Base-by-base conservation (phyloP, 2,888 invertebrate species). In the Netelia inedita region DNA sequence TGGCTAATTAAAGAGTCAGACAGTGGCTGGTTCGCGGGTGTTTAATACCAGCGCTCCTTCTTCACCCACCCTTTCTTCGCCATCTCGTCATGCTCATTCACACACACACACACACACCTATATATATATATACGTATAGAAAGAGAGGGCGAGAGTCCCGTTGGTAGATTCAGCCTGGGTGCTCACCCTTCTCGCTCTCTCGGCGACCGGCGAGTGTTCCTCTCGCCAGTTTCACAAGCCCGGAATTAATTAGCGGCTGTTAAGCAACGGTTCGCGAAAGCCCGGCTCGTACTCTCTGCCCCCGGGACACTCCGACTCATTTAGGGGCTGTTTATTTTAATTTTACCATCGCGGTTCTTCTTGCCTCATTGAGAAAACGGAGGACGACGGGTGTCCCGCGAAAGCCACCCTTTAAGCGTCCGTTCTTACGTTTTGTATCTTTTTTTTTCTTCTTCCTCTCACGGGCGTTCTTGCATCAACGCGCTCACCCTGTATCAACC, bases 261-360 rank as follows among this genome's bases (percentile, higher is more conserved):
- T 91, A 91, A 90, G 88, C 87, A 87, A 87, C 87, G 65, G 76
- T 87, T 85, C 86, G 78, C 73, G 57, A 81, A 73, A 73, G 78
- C 79, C 73, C 73, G 55, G 55, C 78, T 16, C 46, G 79, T 71
- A 28, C 41, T 19, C 59, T 50, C 63, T 63, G 66, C 53, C 68
- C 57, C 53, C 72, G 55, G 79, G 57, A 69, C 66, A 14, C 63
- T 63, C 80, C 88, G 90, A 91, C 92, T 93, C 93, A 91, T 93
- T 93, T 92, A 91, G 89, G 91, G 92, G 92, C 91, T 91, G 93
- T 92, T 92, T 91, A 92, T 92, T 92, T 92, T 92, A 92, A 92
- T 92, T 92, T 92, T 86, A 89, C 89, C 28, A 28, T 89, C 89
- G 41, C 57, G 43, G 55, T 61, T 57, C 35, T 63, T 63, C 79